A percentile compares a stretch with the other conserved stretches of the same genome.
Conservation (phyloP, 2,113 vertebrate genomes). For the Tragulus kanchil region DNA sequence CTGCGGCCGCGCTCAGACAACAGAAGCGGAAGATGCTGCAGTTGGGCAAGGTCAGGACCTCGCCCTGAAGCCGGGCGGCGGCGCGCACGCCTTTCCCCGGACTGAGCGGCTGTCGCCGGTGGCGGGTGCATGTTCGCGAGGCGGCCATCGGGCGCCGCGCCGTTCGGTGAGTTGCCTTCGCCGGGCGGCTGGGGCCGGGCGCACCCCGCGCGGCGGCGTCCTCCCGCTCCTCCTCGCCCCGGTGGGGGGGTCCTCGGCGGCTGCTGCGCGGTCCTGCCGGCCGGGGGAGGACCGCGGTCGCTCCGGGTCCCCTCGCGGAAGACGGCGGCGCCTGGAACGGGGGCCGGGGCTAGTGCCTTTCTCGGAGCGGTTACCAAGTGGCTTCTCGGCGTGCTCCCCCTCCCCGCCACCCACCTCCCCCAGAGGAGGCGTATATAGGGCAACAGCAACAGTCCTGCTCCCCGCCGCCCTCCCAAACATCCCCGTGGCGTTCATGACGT, state of each 20-base stretch:
- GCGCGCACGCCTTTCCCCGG: conserved; percentile 71
- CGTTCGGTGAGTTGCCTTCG: conserved; percentile 87
- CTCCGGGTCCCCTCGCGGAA: background rate
- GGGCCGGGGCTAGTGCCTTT: conserved; percentile 54
- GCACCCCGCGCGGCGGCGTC: background rate
- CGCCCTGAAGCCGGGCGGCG: conserved; percentile 85
- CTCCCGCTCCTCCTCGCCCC: background rate
- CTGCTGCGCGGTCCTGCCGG: conserved; percentile 21
- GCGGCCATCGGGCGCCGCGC: conserved; percentile 84
- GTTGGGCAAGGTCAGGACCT: conserved; percentile 88
- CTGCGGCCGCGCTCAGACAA: conserved; percentile 76
- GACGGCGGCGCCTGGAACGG: background rate
- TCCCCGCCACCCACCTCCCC: conserved; percentile 57
- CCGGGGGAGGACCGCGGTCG: conserved; percentile 40
- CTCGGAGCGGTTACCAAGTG: conserved; percentile 73
- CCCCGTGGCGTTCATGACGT: conserved; percentile 83
- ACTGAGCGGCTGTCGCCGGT: conserved; percentile 82
- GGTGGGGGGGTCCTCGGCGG: conserved; percentile 61
- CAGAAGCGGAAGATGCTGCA: conserved; percentile 83
- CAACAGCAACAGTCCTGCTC: conserved; percentile 76
- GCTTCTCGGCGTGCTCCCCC: conserved; percentile 58
- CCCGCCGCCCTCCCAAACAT: conserved; percentile 71
- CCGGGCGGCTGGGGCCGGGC: conserved; percentile 78
- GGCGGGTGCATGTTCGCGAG: conserved; percentile 84
- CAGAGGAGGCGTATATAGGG: conserved; percentile 85